Percentiles rank a stretch among this genome's conserved stretches.
Evolutionary conservation across 2,888 invertebrate genomes (phyloP).

Genomic region (Aproaerema taeniolella): DNA sequence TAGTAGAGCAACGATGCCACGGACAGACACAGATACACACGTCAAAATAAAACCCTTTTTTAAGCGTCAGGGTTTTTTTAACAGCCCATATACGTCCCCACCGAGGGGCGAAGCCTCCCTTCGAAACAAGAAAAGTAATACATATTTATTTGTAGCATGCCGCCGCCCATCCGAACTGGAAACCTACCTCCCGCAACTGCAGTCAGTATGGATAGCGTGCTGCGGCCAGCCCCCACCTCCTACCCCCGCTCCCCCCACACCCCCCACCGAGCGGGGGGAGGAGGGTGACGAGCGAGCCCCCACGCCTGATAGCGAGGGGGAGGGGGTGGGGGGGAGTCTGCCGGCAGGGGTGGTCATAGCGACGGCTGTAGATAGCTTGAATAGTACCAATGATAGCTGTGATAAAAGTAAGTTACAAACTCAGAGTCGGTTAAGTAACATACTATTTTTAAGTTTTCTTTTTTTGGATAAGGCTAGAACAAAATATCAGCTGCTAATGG

Average conservation of each 20-base stretch:
- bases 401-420: constrained; percentile 1
- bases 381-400: neutral
- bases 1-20: too few relatives aligned
- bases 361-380: neutral
- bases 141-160: too few relatives aligned
- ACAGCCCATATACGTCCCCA: too few relatives aligned
- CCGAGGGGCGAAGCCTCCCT: too few relatives aligned
- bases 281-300: neutral
- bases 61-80: too few relatives aligned
- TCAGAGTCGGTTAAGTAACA: too few relatives aligned
- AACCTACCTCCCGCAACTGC: neutral
- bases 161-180: neutral
- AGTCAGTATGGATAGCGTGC: neutral
- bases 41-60: too few relatives aligned
- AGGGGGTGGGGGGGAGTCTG: neutral
- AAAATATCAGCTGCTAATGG: too few relatives aligned
- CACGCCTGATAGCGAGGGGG: neutral
- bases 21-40: too few relatives aligned
- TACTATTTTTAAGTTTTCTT: too few relatives aligned
- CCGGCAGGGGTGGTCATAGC: neutral
- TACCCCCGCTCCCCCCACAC: neutral
- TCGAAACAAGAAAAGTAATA: too few relatives aligned
- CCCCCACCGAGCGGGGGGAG: neutral
- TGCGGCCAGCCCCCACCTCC: neutral
- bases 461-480: too few relatives aligned